Evolutionary conservation across 2,113 vertebrate species (phyloP).

Genomic region (Indicator indicator): DNA sequence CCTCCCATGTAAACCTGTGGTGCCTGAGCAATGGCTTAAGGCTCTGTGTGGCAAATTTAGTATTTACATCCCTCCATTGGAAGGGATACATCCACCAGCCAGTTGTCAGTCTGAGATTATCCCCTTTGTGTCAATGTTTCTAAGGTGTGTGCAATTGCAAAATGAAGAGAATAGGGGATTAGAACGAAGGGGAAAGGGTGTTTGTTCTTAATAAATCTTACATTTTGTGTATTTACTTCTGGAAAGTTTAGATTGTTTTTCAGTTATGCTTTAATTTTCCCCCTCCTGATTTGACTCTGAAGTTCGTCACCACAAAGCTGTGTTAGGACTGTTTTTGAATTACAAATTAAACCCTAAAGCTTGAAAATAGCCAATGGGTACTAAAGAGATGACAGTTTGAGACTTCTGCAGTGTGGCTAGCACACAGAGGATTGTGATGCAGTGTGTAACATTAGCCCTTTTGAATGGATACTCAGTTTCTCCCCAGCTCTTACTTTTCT

Average conservation of each 20-base stretch:
- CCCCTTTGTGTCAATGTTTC: background rate
- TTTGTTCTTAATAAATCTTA: background rate
- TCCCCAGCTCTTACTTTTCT: accelerated
- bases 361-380: background rate
- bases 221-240: background rate
- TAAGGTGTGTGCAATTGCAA: background rate
- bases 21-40: background rate
- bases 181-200: background rate
- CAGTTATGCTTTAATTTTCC: background rate
- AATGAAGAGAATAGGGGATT: background rate
- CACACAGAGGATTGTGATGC: background rate
- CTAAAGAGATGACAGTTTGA: background rate
- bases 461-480: accelerated
- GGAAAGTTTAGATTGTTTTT: background rate
- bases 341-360: background rate
- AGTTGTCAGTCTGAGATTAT: background rate
- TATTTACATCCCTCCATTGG: background rate
- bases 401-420: background rate
- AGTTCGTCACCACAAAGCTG: background rate
- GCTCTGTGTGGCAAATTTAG: background rate
- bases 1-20: background rate
- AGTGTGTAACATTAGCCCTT: background rate
- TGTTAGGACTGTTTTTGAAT: background rate
- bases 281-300: background rate
- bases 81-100: background rate